Conservation (phyloP, 2,113 vertebrate genomes). For the Elanus axillaris region DNA sequence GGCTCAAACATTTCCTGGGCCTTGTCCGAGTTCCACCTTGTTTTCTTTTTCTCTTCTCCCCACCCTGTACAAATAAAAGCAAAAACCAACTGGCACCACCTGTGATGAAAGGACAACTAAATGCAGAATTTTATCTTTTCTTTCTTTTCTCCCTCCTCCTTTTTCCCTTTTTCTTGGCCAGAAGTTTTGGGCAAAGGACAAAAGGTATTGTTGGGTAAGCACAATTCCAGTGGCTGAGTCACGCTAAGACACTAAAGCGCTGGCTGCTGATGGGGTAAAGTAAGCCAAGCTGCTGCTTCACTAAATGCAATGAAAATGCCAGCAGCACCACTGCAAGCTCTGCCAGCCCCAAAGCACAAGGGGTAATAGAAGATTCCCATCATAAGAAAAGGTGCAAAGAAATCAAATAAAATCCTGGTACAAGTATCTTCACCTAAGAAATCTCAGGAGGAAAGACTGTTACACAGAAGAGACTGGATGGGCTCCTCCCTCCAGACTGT, state of each 20-base stretch:
- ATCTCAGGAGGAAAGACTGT: background rate
- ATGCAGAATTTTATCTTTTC: conserved; percentile 75
- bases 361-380: background rate
- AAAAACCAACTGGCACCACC: conserved; percentile 70
- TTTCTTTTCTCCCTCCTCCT: conserved; percentile 60
- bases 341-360: background rate
- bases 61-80: conserved; percentile 82
- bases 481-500: background rate
- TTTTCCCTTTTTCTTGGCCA: conserved; percentile 61
- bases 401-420: background rate
- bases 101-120: conserved; percentile 74
- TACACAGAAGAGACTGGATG: background rate
- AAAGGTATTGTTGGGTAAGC: conserved; percentile 75
- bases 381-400: background rate
- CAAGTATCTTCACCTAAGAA: background rate
- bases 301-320: background rate
- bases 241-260: conserved; percentile 51
- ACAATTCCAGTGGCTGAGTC: conserved; percentile 71
- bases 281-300: conserved; percentile 43
- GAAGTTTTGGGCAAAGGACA: conserved; percentile 76
- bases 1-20: conserved; percentile 72
- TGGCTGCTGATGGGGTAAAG: conserved; percentile 56
- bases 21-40: conserved; percentile 76
- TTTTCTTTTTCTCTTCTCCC: conserved; percentile 75
- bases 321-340: background rate